phyloP scores from a whole-genome alignment of 2,113 vertebrate species.

The Geococcyx californianus region DNA sequence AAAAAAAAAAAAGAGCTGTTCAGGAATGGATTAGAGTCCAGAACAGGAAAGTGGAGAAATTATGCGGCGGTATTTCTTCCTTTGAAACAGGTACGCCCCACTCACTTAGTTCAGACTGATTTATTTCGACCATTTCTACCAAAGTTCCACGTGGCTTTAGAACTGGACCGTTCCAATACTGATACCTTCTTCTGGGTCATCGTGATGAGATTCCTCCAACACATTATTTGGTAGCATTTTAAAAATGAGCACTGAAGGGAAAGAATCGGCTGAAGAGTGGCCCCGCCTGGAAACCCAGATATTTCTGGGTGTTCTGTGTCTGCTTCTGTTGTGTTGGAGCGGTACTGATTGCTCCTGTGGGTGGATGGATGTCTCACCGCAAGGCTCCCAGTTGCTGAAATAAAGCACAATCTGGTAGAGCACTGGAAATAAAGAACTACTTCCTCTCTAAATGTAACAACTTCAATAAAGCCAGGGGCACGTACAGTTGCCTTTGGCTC shows the following conservation, averaged over 20 bases:
- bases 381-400: background rate
- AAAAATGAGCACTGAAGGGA: background rate
- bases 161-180: background rate
- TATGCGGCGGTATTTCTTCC: fast-evolving
- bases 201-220: background rate
- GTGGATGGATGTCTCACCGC: background rate
- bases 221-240: background rate
- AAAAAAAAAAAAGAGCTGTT: background rate
- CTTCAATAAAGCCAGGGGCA: background rate
- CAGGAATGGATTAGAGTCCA: background rate
- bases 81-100: background rate
- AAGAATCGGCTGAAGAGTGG: background rate
- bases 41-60: background rate
- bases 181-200: background rate
- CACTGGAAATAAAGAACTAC: background rate
- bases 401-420: background rate
- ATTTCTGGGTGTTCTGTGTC: background rate
- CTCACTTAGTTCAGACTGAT: background rate
- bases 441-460: background rate
- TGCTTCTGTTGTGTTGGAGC: background rate
- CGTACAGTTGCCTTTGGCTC: background rate
- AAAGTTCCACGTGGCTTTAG: background rate
- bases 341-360: background rate
- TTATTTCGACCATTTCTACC: background rate
- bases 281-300: background rate